Evolutionary conservation across 2,797 vertebrate species (phyloP).

Genomic region (Rhinogobio ventralis): DNA sequence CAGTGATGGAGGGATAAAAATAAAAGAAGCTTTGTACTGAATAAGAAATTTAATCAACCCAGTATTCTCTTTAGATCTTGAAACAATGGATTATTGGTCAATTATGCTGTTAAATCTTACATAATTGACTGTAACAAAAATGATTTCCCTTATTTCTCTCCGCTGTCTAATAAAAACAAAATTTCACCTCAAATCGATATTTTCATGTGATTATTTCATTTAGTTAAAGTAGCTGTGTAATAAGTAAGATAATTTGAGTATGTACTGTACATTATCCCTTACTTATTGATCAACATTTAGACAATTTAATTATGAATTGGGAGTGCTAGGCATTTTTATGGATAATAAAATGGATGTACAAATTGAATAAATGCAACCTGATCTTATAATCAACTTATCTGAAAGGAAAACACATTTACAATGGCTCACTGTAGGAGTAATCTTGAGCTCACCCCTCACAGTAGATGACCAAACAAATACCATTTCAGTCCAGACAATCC

Average conservation of each 20-base stretch:
- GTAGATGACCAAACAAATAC: not conserved
- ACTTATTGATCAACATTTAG: not conserved
- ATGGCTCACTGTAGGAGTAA: not conserved
- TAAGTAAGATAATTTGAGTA: not conserved
- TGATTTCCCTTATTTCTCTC: not conserved
- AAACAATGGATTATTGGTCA: not conserved
- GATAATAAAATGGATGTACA: not conserved
- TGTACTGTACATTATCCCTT: not conserved
- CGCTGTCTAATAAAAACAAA: not conserved
- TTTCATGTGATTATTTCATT: not conserved
- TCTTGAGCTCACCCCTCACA: not conserved
- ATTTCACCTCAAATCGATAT: conserved; percentile 1
- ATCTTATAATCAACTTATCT: not conserved
- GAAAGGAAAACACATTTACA: conserved; percentile 16
- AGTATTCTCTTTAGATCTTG: not conserved
- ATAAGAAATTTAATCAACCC: not conserved
- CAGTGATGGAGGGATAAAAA: conserved; percentile 2
- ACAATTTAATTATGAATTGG: not conserved
- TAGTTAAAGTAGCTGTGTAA: not conserved
- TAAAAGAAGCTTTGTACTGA: not conserved
- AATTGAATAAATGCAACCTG: not conserved
- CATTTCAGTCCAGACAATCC: conserved; percentile 12
- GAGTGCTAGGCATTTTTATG: not conserved
- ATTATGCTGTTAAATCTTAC: not conserved
- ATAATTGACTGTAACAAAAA: not conserved